phyloP scores from a whole-genome alignment of 2,797 vertebrate species.

The Neoniphon sammara region DNA sequence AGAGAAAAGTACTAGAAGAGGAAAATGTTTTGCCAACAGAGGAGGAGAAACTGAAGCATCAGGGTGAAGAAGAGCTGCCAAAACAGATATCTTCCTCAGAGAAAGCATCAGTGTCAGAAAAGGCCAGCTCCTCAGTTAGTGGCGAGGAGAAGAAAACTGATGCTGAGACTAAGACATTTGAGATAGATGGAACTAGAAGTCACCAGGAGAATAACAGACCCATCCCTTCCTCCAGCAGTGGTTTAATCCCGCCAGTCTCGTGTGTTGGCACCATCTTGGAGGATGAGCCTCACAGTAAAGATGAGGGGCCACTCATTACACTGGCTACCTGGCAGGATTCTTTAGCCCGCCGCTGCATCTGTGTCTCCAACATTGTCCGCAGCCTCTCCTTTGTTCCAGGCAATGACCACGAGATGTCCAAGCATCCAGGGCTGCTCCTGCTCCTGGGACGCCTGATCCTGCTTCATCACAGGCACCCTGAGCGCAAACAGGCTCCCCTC shows the following conservation, averaged over 20 bases:
- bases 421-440: slow-evolving; percentile 95
- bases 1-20: slow-evolving; percentile 62
- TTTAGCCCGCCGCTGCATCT: slow-evolving; percentile 94
- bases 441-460: slow-evolving; percentile 94
- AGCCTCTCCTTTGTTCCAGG: slow-evolving; percentile 98
- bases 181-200: slow-evolving; percentile 72
- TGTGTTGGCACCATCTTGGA: slow-evolving; percentile 90
- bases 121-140: slow-evolving; percentile 77
- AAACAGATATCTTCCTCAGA: slow-evolving; percentile 66
- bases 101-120: slow-evolving; percentile 59
- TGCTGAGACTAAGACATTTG: slow-evolving; percentile 78
- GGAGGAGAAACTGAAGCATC: slow-evolving; percentile 78
- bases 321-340: slow-evolving; percentile 98
- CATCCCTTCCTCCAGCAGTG: slow-evolving; percentile 80
- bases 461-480: slow-evolving; percentile 96
- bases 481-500: slow-evolving; percentile 95
- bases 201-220: slow-evolving; percentile 82
- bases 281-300: slow-evolving; percentile 98
- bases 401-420: slow-evolving; percentile 99
- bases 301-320: slow-evolving; percentile 94
- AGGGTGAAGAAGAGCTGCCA: slow-evolving; percentile 70
- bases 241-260: slow-evolving; percentile 80
- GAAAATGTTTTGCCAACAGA: slow-evolving; percentile 69
- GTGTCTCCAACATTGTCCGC: slow-evolving; percentile 97
- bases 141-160: slow-evolving; percentile 77